Percentiles rank a stretch among this genome's conserved stretches.
These are phyloP conservation scores for Pristionchus exspectatus DNA, from an alignment of 2,888 invertebrate genomes.

Conservation along the genomic window DNA sequence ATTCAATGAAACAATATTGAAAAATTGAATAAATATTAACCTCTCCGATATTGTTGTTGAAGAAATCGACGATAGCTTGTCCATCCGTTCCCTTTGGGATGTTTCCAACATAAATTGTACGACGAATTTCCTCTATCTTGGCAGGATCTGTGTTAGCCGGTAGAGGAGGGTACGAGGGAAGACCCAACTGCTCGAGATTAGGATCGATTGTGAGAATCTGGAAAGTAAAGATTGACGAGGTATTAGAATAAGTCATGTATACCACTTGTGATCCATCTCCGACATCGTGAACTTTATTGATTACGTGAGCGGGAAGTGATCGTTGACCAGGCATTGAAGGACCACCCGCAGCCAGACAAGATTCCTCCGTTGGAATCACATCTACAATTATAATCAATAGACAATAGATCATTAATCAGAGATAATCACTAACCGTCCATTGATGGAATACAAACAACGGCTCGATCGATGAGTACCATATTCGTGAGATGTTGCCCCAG, in stretches of 20 bases:
- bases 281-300: slow-evolving; percentile 84
- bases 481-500: slow-evolving; percentile 99
- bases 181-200: slow-evolving; percentile 85
- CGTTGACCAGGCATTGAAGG: slow-evolving; percentile 83
- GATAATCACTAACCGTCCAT: slow-evolving; percentile 66
- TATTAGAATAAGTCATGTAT: not conserved
- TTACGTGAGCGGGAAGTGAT: slow-evolving; percentile 90
- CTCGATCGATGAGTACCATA: slow-evolving; percentile 98
- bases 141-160: slow-evolving; percentile 85
- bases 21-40: slow-evolving; percentile 61
- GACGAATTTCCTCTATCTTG: slow-evolving; percentile 91
- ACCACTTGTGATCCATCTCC: slow-evolving; percentile 75
- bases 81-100: slow-evolving; percentile 82
- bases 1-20: slow-evolving; percentile 40
- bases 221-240: slow-evolving; percentile 54
- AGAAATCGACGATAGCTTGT: slow-evolving; percentile 92
- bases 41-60: slow-evolving; percentile 82
- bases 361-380: slow-evolving; percentile 95
- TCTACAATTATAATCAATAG: slow-evolving; percentile 80
- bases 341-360: slow-evolving; percentile 92
- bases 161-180: slow-evolving; percentile 93
- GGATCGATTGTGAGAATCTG: slow-evolving; percentile 92
- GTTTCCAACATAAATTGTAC: slow-evolving; percentile 92
- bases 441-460: slow-evolving; percentile 94
- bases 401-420: not conserved